Evolutionary conservation across 1,140 invertebrate genomes (phyloP), one percentile per base, ranked within the genome.

Genomic region (Hypothenemus hampei): DNA sequence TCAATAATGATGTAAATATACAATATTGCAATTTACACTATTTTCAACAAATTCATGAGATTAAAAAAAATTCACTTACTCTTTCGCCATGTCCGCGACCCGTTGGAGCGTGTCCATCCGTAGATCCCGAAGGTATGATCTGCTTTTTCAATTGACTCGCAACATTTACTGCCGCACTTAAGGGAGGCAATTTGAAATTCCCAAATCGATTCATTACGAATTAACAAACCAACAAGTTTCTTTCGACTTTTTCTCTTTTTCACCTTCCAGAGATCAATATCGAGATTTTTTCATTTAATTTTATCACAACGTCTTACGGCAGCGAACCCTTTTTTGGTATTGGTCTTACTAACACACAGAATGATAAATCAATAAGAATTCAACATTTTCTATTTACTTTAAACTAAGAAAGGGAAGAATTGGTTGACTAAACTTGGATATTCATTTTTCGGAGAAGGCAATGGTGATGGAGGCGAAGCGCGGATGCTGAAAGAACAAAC

Each of bases 81-180:
- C 68, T 57, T 69, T 72, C 45, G 31, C 61, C 60, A 39, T 66
- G 43, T 13, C 26, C 24, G 37, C 57, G 65, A 46, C 10, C 68
- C 65, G 7, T 50, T 58, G 74, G 72, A 10, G 22, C 23, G 68
- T 65, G 53, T 71, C 66, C 22, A 65, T 65, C 22, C 58, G 53
- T 15, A 36, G 51, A 21, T 63, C 64, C 83, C 21, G 86, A 83
- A 19, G 89, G 89, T 68, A 89, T 80, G 63, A 83, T 79, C 59
- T 87, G 82, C 51, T 85, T 81, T 22, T 89, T 75, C 15, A 86
- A 86, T 69, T 89, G 87, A 79, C 86, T 83, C 2, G 85, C 84
- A 43, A 89, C 86, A 66, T 87, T 87, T 57, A 89, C 68, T 13
- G 84, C 82, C 64, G 86, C 86, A 61, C 80, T 78, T 36, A 89